Base-by-base conservation (phyloP, 2,888 invertebrate species). In the Anorthoa munda region DNA sequence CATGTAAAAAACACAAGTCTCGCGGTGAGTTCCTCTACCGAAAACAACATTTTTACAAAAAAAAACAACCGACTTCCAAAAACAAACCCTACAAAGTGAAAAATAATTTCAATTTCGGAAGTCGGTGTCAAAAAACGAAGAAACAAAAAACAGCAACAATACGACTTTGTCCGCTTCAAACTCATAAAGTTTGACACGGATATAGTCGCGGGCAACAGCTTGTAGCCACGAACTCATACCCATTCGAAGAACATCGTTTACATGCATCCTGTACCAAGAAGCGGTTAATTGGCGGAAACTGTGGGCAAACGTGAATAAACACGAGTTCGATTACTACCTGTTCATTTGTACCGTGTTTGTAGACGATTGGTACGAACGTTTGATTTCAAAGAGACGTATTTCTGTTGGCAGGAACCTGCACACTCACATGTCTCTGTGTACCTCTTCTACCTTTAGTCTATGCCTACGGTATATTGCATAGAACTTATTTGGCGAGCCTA, bases 261-360 rank as follows among this genome's bases (percentile, higher is more conserved):
- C 64, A 50, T 75, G 56, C 45, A 15, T 51, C 50, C 21, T 0
- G 5, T 50, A 18, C n/a, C 59, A 77, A 39, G 77, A 67, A 39
- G n/a, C 39, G 46, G 17, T 59, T 77, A 68, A 75, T 77, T 60
- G 59, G 39, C 60, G 23, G 23, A 23, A 63, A 50, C 64, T 63
- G 15, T 2, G 53, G 18, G 59, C 46, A 68, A 60, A 60, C 75
- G 51, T 60, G 46, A 67, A 74, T 60, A 75, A 75, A 68, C 60
- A 74, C 13, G 31, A 26, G 18, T 69, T 75, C 39, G 53, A 77
- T 75, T 60, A 68, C 56, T 13, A 56, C 61, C 15, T 61, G 21
- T 72, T 21, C 45, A 45, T 60, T 75, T 56, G 45, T 45, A 18
- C 4, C 15, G 9, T 60, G 60, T 60, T 76, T 76, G 26, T 26